These are phyloP conservation scores for Yoshiicerus persimilis DNA, from an alignment of 1,140 invertebrate species.

Conservation along the genomic window DNA sequence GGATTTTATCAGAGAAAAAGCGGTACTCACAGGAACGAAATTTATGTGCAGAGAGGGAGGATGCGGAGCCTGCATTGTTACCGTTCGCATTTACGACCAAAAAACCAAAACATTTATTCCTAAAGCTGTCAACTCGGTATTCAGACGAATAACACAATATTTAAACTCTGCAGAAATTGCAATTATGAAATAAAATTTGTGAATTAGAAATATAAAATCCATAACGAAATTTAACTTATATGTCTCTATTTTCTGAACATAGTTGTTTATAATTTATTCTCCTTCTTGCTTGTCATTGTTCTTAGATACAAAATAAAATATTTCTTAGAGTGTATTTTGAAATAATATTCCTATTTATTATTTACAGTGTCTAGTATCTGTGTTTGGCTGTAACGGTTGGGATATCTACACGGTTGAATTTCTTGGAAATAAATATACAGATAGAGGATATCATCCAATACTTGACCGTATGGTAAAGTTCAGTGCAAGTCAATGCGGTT, in stretches of 20 bases:
- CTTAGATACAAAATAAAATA: no score
- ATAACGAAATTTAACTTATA: no score
- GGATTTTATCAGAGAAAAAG: conserved; percentile 31
- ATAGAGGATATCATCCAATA: conserved; percentile 54
- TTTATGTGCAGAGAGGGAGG: conserved; percentile 17
- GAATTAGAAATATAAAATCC: no score
- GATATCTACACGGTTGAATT: conserved; percentile 59
- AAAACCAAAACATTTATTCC: background rate
- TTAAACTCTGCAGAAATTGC: no score
- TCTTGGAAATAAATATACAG: conserved; percentile 53
- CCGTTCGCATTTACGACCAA: background rate
- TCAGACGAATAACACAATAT: background rate
- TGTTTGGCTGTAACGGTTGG: conserved; percentile 57
- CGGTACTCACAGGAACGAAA: conserved; percentile 23
- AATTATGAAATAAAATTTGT: no score
- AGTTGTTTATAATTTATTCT: no score
- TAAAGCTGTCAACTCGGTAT: background rate
- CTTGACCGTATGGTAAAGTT: conserved; percentile 52
- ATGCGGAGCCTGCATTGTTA: conserved; percentile 15
- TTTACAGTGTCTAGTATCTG: conserved; percentile 52
- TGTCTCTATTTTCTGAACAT: no score
- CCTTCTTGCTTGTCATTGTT: no score
- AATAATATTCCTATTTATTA: no score
- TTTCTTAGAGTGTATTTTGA: background rate
- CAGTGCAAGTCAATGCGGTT: conserved; percentile 58